Conservation (phyloP, 2,888 invertebrate species). For the Folsomia candida region DNA sequence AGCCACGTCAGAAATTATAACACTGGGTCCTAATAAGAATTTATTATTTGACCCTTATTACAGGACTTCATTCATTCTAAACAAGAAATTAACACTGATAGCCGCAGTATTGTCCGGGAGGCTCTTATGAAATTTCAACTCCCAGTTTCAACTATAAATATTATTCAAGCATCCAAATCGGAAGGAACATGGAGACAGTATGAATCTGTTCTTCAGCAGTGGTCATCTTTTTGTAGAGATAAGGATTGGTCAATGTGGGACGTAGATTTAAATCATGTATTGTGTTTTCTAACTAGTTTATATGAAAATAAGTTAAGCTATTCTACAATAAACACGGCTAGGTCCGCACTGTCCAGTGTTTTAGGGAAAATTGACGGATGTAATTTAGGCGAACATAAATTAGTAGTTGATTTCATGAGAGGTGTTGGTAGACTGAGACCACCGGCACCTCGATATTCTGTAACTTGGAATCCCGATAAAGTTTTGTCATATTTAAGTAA, state of each 20-base stretch:
- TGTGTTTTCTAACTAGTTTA: no score
- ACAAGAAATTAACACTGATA: not conserved
- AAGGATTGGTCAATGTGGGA: not conserved
- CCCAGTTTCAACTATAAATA: not conserved
- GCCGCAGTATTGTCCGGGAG: not conserved
- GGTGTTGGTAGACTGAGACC: no score
- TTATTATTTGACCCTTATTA: not conserved
- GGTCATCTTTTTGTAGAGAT: not conserved
- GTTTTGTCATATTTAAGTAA: no score
- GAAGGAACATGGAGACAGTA: not conserved
- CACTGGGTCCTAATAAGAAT: not conserved
- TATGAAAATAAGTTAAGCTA: no score
- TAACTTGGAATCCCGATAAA: no score
- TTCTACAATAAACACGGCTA: no score
- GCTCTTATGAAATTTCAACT: not conserved
- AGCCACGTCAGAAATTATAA: not conserved
- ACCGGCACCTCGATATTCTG: no score
- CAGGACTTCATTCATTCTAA: not conserved
- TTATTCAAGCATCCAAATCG: not conserved
- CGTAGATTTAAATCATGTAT: no score
- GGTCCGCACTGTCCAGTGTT: no score
- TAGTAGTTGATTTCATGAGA: no score
- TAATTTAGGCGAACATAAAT: no score
- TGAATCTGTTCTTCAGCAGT: not conserved
- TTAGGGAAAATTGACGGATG: no score